phyloP scores from a whole-genome alignment of 2,888 invertebrate genomes.

The Meta bourneti region DNA sequence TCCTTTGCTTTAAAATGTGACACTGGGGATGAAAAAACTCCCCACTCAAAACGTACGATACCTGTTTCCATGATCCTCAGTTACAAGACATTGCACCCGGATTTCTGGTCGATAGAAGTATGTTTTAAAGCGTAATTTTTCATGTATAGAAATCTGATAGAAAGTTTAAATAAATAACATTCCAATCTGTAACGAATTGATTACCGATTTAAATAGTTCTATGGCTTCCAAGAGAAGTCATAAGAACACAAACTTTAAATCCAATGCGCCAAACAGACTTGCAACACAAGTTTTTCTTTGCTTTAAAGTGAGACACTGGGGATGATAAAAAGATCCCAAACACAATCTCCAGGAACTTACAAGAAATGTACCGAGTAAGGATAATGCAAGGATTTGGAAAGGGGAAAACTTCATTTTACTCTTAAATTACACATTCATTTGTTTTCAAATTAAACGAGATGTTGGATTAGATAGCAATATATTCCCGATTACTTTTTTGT shows the following conservation, averaged over 20 bases:
- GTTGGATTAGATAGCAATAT: conserved; percentile 56
- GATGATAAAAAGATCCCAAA: conserved; percentile 2
- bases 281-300: not conserved
- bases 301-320: not conserved
- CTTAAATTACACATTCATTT: conserved; percentile 65
- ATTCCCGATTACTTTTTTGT: conserved; percentile 29
- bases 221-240: no score
- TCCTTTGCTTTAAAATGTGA: no score
- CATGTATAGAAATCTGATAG: not conserved
- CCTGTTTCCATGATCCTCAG: no score
- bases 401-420: conserved; percentile 57
- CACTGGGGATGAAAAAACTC: no score
- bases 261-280: no score
- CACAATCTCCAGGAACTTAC: conserved; percentile 9
- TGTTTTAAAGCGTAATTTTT: not conserved
- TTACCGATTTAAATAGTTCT: no score
- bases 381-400: conserved; percentile 39
- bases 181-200: no score
- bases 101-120: no score
- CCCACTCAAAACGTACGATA: no score
- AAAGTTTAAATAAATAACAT: not conserved
- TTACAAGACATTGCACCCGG: no score
- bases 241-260: no score
- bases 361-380: not conserved
- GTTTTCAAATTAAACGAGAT: conserved; percentile 67